A percentile compares a stretch with the other conserved stretches of the same genome.
Conservation (phyloP, 1,140 invertebrate genomes). For the Euwallacea similis region DNA sequence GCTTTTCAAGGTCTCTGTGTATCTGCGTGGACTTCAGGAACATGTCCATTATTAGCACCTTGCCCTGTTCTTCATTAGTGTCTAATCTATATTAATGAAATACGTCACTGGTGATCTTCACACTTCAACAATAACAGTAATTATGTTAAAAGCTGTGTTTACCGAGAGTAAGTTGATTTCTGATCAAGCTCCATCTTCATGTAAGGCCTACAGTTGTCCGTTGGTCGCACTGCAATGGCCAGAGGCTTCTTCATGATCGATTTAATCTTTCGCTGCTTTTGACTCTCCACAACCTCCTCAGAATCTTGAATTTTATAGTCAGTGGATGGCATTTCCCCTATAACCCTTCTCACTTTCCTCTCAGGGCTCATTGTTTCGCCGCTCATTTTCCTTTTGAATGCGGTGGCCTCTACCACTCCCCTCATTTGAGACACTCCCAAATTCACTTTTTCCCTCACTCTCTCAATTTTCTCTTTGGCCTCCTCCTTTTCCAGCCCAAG, state of each 20-base stretch:
- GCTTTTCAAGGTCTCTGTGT: conserved; percentile 19
- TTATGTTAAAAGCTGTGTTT: background rate
- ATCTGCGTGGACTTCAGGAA: conserved; percentile 47
- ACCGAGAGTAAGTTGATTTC: conserved; percentile 12
- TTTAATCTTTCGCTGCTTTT: conserved; percentile 1
- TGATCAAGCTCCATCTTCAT: background rate
- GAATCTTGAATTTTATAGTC: conserved; percentile 25
- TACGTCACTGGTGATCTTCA: too few species aligned
- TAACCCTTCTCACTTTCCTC: background rate
- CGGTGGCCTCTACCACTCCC: conserved; percentile 44
- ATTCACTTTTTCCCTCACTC: conserved; percentile 10
- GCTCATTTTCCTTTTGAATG: conserved; percentile 37
- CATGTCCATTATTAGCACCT: conserved; percentile 48
- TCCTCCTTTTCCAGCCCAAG: conserved; percentile 14
- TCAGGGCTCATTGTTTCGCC: background rate
- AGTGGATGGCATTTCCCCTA: background rate
- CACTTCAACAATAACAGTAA: background rate
- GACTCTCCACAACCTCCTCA: background rate
- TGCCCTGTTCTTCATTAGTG: conserved; percentile 43
- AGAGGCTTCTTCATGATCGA: conserved; percentile 27
- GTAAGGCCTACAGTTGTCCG: background rate
- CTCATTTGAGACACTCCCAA: conserved; percentile 46
- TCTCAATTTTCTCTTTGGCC: background rate
- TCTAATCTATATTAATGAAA: conserved; percentile 25
- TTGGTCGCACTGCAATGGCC: background rate